Base-by-base conservation (phyloP, 2,888 invertebrate species). In the Oscheius myriophilus region DNA sequence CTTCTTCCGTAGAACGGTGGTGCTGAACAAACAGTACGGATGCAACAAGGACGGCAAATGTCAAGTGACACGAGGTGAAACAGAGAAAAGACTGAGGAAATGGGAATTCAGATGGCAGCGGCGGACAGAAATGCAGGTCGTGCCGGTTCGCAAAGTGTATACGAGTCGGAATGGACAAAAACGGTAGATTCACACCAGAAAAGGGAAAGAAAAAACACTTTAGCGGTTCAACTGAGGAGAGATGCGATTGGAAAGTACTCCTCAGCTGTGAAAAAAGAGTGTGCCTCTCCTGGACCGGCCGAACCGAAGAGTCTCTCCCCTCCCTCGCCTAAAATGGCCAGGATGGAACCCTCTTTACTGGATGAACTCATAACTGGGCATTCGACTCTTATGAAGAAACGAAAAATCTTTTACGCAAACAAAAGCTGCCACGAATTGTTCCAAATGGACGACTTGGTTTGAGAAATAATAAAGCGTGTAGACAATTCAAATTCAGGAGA, bases 191-290 rank as follows among this genome's bases (percentile, higher is more conserved):
- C 49, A 16, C 25, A 18, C 6, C 2, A 16, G 14, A 46, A 2
- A 53, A 7, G 11, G 23, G 12, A 23, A 23, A 23, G 9, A 26
- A 41, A 59, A 1, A 58, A 12, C n/a, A 26, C 41, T 72, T 46
- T 65, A 81, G 82, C 82, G 23, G 84, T 84, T 18, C 84, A 84
- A 76, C 82, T 81, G 41, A 75, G 84, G 21, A 70, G 84, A 14
- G 84, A 84, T 49, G 84, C 84, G 6, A 84, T 84, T 26, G 84
- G 84, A 9, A 82, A 81, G 63, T 83, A 82, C 65, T 82, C 82
- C 11, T 71, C 72, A 4, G 75, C 72, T 18, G 75, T 79, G 45
- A 80, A 82, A 75, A 45, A 81, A 80, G 62, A 45, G 42, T 52
- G 53, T 49, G 41, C 51, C 39, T 33, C 49, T 21, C 58, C 55